These are phyloP conservation scores for Zophobas atratus DNA, from an alignment of 1,140 invertebrate genomes.

Conservation along the genomic window DNA sequence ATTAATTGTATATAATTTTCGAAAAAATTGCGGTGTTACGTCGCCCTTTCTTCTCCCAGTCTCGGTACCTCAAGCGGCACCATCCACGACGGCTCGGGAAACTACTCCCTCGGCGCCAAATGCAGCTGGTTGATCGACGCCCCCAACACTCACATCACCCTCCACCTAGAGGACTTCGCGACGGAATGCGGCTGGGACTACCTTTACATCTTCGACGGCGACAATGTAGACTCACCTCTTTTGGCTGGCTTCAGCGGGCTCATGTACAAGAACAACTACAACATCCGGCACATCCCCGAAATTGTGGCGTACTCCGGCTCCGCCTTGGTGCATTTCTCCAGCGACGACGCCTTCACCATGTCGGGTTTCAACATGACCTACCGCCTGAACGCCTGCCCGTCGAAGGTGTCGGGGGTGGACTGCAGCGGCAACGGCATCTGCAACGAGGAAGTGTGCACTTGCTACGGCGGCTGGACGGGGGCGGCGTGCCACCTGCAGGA, in stretches of 20 bases:
- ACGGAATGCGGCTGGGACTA: slow-evolving; percentile 99
- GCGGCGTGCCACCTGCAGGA: slow-evolving; percentile 86
- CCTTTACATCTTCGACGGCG: slow-evolving; percentile 97
- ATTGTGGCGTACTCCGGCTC: slow-evolving; percentile 87
- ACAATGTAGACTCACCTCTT: slow-evolving; percentile 91
- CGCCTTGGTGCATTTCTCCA: slow-evolving; percentile 95
- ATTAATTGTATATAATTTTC: not conserved
- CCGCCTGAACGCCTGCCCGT: slow-evolving; percentile 82
- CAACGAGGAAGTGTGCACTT: slow-evolving; percentile 86
- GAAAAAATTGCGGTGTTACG: not conserved
- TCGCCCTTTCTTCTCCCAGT: slow-evolving; percentile 69
- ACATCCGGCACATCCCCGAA: slow-evolving; percentile 85
- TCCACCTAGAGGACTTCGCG: slow-evolving; percentile 92
- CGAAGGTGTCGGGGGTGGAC: slow-evolving; percentile 70
- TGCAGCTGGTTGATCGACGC: slow-evolving; percentile 96
- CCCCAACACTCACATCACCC: slow-evolving; percentile 77
- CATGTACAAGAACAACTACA: slow-evolving; percentile 84
- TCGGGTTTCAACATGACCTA: slow-evolving; percentile 97
- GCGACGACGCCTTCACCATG: slow-evolving; percentile 96
- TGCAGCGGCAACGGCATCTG: slow-evolving; percentile 72
- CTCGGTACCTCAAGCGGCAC: slow-evolving; percentile 82
- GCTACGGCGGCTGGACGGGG: slow-evolving; percentile 86
- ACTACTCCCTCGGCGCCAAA: slow-evolving; percentile 95
- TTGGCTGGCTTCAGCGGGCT: slow-evolving; percentile 94
- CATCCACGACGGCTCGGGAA: slow-evolving; percentile 93